These are phyloP conservation scores for Trichogramma evanescens DNA, from an alignment of 2,888 invertebrate genomes.

Conservation along the genomic window DNA sequence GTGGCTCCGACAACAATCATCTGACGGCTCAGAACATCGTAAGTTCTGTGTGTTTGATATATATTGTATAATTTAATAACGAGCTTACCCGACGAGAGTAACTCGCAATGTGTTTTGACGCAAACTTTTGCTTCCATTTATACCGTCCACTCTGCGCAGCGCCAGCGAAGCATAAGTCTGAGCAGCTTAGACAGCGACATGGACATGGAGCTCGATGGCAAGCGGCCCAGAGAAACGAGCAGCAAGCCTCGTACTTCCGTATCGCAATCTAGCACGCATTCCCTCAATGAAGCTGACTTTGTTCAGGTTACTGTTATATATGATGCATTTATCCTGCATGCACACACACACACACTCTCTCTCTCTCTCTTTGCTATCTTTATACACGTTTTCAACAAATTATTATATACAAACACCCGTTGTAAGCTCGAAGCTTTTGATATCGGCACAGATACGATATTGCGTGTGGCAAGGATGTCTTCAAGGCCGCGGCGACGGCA, in stretches of 20 bases:
- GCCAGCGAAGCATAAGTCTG: slow-evolving; percentile 58
- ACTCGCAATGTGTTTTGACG: not conserved
- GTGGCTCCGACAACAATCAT: slow-evolving; percentile 40
- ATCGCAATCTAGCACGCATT: slow-evolving; percentile 62
- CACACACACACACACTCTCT: too few species aligned
- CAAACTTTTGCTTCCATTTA: not conserved
- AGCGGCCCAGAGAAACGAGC: slow-evolving; percentile 50
- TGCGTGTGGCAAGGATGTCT: not conserved
- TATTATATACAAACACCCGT: not conserved
- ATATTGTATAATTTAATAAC: slow-evolving; percentile 1
- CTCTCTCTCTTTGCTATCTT: not conserved
- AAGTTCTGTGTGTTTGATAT: slow-evolving; percentile 19
- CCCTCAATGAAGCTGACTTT: slow-evolving; percentile 80
- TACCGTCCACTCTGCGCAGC: slow-evolving; percentile 18
- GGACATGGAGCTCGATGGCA: slow-evolving; percentile 53
- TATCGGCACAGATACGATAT: not conserved
- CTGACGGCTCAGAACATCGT: slow-evolving; percentile 44
- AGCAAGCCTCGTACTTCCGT: slow-evolving; percentile 39
- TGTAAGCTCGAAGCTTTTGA: not conserved
- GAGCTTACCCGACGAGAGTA: not conserved
- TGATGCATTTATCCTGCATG: not conserved
- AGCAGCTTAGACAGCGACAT: slow-evolving; percentile 83
- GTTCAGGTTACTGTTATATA: slow-evolving; percentile 52
- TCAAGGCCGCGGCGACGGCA: too few species aligned
- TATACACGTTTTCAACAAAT: not conserved